phyloP scores from a whole-genome alignment of 2,113 vertebrate species.

The Pteruthius melanotis region DNA sequence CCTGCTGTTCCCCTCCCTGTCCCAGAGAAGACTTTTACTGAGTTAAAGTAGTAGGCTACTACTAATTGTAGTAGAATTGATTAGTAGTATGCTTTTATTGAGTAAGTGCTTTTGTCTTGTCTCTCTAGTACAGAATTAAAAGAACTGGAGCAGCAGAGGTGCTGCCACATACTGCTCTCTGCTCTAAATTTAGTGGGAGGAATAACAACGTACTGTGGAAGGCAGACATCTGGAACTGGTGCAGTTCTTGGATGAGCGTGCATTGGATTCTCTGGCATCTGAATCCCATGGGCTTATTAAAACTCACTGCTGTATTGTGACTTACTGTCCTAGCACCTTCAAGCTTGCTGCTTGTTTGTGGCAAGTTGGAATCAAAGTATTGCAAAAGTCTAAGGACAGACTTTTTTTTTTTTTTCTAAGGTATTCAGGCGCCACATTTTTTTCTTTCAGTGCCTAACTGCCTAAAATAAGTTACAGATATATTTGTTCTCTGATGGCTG shows the following conservation, averaged over 20 bases:
- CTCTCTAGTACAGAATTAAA: not conserved
- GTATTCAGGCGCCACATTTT: not conserved
- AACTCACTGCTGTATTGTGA: not conserved
- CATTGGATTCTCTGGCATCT: not conserved
- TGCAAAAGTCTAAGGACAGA: not conserved
- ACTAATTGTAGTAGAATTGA: not conserved
- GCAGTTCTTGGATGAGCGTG: not conserved
- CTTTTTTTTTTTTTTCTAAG: not conserved
- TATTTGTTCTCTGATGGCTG: constrained; percentile 17
- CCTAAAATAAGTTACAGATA: not conserved
- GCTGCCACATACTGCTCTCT: not conserved
- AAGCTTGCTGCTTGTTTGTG: not conserved
- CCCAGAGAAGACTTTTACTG: not conserved
- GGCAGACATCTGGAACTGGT: not conserved
- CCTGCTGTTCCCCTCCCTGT: not conserved
- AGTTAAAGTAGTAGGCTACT: not conserved
- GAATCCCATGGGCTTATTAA: not conserved
- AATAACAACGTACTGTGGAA: not conserved
- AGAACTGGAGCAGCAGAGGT: not conserved
- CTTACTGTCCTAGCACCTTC: not conserved
- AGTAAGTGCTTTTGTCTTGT: not conserved
- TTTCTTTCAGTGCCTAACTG: not conserved
- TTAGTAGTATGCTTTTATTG: not conserved
- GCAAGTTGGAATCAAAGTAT: not conserved
- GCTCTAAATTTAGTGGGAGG: not conserved